These are phyloP conservation scores for Andrena trimmerana DNA, from an alignment of 2,888 invertebrate genomes.

Conservation along the genomic window DNA sequence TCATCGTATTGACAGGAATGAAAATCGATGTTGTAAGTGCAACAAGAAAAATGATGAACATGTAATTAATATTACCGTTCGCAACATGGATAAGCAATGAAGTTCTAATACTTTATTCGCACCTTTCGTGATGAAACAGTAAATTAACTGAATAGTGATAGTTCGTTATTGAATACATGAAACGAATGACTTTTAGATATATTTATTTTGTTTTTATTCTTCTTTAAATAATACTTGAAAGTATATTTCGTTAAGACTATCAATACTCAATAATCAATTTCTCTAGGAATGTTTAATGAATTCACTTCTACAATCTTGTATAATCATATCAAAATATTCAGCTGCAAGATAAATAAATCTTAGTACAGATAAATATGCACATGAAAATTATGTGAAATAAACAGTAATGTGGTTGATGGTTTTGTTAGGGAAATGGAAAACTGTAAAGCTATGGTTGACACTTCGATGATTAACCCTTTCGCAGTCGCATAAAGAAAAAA, in stretches of 20 bases:
- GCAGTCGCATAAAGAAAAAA: neutral
- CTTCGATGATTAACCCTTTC: neutral
- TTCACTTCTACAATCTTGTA: neutral
- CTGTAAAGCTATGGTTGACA: conserved; percentile 1
- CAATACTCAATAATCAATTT: neutral
- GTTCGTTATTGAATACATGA: neutral
- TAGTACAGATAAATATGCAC: neutral
- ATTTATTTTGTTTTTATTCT: conserved; percentile 3
- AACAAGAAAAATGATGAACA: neutral
- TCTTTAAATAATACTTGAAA: conserved; percentile 4
- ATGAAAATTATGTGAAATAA: neutral
- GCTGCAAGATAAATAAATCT: neutral
- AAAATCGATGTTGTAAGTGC: conserved; percentile 1
- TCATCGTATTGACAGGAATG: neutral
- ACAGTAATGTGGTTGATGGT: neutral
- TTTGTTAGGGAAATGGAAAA: neutral
- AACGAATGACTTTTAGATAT: conserved; percentile 6
- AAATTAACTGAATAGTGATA: conserved; percentile 13
- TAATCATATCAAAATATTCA: neutral
- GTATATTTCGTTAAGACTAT: neutral
- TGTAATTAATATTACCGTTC: conserved; percentile 14
- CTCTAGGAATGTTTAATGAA: neutral
- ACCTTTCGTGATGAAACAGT: neutral
- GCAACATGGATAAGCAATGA: conserved; percentile 2
- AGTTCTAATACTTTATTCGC: conserved; percentile 5